These are phyloP conservation scores for Oedothorax gibbosus DNA, from an alignment of 1,140 invertebrate genomes.

Conservation along the genomic window DNA sequence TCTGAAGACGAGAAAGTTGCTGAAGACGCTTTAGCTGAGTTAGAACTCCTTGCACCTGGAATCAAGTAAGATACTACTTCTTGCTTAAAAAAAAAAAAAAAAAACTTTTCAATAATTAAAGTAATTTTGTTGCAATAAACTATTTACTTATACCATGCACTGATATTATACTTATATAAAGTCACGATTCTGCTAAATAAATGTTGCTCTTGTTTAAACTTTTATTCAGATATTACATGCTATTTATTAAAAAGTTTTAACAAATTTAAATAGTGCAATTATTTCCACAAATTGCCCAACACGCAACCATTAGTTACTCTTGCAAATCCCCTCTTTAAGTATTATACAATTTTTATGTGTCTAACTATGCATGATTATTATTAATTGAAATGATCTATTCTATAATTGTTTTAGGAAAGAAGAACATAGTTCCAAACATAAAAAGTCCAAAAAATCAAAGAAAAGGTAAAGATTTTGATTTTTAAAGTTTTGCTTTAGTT, in stretches of 20 bases:
- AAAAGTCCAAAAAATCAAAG: slow-evolving; percentile 49
- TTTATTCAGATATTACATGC: background rate
- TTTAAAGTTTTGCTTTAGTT: too few relatives aligned
- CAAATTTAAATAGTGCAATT: too few relatives aligned
- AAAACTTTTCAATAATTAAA: too few relatives aligned
- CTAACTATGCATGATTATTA: background rate
- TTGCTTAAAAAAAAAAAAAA: slow-evolving; percentile 10
- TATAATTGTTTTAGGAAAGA: slow-evolving; percentile 1
- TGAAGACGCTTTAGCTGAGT: slow-evolving; percentile 86
- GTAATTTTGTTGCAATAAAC: background rate
- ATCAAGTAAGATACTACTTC: slow-evolving; percentile 9
- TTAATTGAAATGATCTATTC: background rate
- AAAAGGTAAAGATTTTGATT: slow-evolving; percentile 19
- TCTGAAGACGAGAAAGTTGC: slow-evolving; percentile 74
- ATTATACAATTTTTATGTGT: background rate
- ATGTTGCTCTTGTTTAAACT: background rate
- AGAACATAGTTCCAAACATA: slow-evolving; percentile 29
- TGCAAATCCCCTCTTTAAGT: too few relatives aligned
- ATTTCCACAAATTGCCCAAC: too few relatives aligned
- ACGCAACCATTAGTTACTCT: too few relatives aligned
- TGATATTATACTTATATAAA: background rate
- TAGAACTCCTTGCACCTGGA: slow-evolving; percentile 87
- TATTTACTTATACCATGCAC: background rate
- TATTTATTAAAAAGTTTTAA: too few relatives aligned
- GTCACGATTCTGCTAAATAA: background rate